These are phyloP conservation scores for Drosophila aldrichi DNA, from an alignment of 2,888 invertebrate species.

Conservation along the genomic window DNA sequence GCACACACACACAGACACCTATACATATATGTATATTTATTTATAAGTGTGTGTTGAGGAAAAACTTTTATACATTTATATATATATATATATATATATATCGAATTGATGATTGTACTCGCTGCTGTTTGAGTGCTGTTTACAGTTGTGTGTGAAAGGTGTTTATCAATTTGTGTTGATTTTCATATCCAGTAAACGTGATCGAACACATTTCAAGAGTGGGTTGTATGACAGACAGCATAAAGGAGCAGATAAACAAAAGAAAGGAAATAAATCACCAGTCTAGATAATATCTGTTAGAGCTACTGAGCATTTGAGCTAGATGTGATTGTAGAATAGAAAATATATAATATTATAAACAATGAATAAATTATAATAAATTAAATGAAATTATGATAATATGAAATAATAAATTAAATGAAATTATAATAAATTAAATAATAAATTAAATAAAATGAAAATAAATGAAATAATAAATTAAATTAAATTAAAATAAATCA, in stretches of 20 bases:
- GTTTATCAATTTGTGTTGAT: slow-evolving; percentile 42
- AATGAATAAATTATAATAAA: no score
- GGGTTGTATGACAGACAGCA: background rate
- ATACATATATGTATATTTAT: background rate
- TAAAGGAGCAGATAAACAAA: background rate
- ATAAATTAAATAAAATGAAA: no score
- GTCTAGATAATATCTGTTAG: no score
- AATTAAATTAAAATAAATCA: no score
- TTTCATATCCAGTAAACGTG: slow-evolving; percentile 1
- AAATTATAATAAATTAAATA: no score
- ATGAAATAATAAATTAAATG: no score
- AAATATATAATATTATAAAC: no score
- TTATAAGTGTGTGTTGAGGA: background rate
- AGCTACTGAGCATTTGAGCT: no score
- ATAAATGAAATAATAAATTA: no score
- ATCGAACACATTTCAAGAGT: background rate
- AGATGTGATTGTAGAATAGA: no score
- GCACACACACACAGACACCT: background rate
- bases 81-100: slow-evolving; percentile 10
- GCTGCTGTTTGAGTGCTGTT: slow-evolving; percentile 30
- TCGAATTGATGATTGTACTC: slow-evolving; percentile 17
- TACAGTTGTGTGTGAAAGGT: slow-evolving; percentile 19
- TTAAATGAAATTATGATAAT: no score
- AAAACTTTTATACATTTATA: slow-evolving; percentile 25
- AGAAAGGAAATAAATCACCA: no score